Conservation (phyloP, 2,888 invertebrate species). For the Gryllus longicercus region DNA sequence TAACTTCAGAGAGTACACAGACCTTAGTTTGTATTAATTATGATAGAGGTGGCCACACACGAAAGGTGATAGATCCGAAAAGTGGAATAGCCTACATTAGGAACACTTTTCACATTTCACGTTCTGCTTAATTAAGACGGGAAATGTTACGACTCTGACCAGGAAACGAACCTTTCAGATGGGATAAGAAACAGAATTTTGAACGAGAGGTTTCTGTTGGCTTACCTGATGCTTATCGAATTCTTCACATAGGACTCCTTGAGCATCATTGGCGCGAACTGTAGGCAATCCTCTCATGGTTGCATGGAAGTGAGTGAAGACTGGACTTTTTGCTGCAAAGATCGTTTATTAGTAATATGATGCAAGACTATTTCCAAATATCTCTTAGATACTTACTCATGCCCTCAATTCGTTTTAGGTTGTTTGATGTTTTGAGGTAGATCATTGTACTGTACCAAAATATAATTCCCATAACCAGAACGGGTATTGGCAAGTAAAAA, state of each 20-base stretch:
- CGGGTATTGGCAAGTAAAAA: slow-evolving; percentile 12
- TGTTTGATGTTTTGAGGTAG: slow-evolving; percentile 54
- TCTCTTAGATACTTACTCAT: slow-evolving; percentile 43
- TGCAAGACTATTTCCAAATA: too few relatives aligned
- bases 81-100: too few relatives aligned
- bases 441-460: slow-evolving; percentile 18
- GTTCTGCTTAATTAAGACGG: too few relatives aligned
- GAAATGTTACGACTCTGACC: too few relatives aligned
- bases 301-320: slow-evolving; percentile 89
- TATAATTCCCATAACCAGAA: slow-evolving; percentile 8
- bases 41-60: too few relatives aligned
- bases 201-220: too few relatives aligned
- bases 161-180: too few relatives aligned
- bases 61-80: too few relatives aligned
- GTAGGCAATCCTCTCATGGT: slow-evolving; percentile 86
- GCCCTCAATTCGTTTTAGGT: slow-evolving; percentile 77
- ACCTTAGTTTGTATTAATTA: too few relatives aligned
- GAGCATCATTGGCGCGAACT: slow-evolving; percentile 82
- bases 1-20: background rate
- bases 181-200: too few relatives aligned
- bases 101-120: too few relatives aligned
- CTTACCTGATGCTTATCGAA: slow-evolving; percentile 67
- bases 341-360: background rate
- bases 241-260: slow-evolving; percentile 70
- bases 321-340: slow-evolving; percentile 81